phyloP scores from a whole-genome alignment of 2,888 invertebrate species.

The Drosophila lacicola region DNA sequence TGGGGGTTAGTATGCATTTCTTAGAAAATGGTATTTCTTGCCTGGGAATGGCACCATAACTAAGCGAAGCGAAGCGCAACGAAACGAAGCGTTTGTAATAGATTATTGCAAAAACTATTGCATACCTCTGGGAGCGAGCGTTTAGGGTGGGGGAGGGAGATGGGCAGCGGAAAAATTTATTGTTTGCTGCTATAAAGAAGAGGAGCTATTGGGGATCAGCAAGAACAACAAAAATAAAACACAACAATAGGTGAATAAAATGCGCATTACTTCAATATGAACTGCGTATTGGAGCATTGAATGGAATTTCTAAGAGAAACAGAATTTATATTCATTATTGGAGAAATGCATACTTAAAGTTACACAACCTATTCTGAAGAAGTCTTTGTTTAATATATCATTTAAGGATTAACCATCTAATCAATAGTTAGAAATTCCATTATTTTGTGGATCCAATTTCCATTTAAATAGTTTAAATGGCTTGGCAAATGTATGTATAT shows the following conservation, averaged over 20 bases:
- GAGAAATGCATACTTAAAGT: too few species aligned
- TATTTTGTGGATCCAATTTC: too few species aligned
- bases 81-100: slow-evolving; percentile 63
- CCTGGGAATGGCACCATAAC: slow-evolving; percentile 72
- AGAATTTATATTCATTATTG: too few species aligned
- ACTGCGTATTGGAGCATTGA: not conserved
- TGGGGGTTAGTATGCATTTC: slow-evolving; percentile 44
- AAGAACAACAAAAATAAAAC: slow-evolving; percentile 4
- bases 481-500: too few species aligned
- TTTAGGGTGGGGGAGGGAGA: not conserved
- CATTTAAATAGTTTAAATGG: too few species aligned
- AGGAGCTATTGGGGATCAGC: slow-evolving; percentile 55
- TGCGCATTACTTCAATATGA: slow-evolving; percentile 23
- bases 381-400: too few species aligned
- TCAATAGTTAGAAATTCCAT: too few species aligned
- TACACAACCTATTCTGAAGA: too few species aligned
- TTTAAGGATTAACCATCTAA: too few species aligned
- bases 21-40: slow-evolving; percentile 54
- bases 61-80: slow-evolving; percentile 48
- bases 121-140: slow-evolving; percentile 57
- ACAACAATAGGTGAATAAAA: slow-evolving; percentile 25
- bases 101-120: slow-evolving; percentile 72
- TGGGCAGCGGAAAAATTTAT: slow-evolving; percentile 53
- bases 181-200: slow-evolving; percentile 54
- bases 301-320: not conserved